A percentile compares a stretch with the other conserved stretches of the same genome.
Conservation (phyloP, 2,113 vertebrate species). For the Azemiops feae region DNA sequence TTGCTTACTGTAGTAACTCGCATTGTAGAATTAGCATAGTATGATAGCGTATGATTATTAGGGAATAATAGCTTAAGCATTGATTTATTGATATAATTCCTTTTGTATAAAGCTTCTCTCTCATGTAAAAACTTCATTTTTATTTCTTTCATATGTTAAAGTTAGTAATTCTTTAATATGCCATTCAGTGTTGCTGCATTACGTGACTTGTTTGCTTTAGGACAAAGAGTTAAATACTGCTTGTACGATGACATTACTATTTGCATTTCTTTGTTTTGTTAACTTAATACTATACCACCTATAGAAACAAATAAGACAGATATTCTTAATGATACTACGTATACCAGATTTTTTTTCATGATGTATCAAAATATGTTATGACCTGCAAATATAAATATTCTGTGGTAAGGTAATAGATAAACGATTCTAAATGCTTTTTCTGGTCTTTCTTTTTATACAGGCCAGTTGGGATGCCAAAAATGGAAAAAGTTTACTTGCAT, state of each 20-base stretch:
- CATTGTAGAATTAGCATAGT: background rate
- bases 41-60: background rate
- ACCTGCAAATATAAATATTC: background rate
- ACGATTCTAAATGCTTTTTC: background rate
- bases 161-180: background rate
- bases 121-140: background rate
- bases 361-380: background rate
- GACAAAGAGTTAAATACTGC: background rate
- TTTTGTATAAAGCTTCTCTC: background rate
- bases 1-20: background rate
- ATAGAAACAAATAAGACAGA: background rate
- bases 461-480: conserved; percentile 99
- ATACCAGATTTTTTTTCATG: background rate
- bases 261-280: background rate
- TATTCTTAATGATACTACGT: background rate
- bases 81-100: background rate
- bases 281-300: background rate
- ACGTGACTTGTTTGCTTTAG: background rate
- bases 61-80: background rate
- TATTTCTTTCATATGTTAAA: background rate
- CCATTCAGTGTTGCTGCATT: background rate
- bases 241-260: background rate
- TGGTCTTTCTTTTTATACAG: conserved; percentile 68
- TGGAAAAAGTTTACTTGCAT: conserved; percentile 99
- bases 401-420: background rate